phyloP scores from a whole-genome alignment of 2,113 vertebrate species.

The Rhizomys pruinosus region DNA sequence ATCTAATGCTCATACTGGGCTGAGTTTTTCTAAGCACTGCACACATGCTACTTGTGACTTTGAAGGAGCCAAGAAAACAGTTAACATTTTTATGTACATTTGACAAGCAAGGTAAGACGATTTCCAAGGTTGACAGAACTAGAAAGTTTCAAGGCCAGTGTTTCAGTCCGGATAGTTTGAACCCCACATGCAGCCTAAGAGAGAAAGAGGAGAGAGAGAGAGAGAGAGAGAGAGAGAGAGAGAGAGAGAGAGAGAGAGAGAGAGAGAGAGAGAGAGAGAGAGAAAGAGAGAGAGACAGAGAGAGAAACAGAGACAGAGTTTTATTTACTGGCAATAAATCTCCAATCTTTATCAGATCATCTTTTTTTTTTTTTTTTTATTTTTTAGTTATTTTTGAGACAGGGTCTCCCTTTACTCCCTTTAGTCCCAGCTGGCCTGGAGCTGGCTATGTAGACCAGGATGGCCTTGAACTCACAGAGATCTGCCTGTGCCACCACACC shows the following conservation, averaged over 20 bases:
- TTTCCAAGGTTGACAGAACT: not conserved
- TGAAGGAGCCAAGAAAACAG: not conserved
- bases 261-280: not conserved
- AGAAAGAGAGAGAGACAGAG: not conserved
- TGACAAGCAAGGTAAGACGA: not conserved
- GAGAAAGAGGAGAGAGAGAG: not conserved
- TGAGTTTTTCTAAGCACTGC: conserved; percentile 26
- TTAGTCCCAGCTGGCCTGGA: too few relatives aligned
- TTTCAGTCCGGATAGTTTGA: not conserved
- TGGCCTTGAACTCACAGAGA: too few relatives aligned
- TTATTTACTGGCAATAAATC: not conserved
- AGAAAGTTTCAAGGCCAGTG: not conserved
- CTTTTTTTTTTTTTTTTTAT: not conserved
- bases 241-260: not conserved
- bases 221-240: not conserved
- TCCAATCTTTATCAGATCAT: not conserved
- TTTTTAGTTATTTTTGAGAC: too few relatives aligned
- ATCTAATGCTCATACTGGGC: not conserved
- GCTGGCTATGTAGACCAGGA: too few relatives aligned
- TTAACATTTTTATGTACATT: not conserved
- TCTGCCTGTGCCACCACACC: too few relatives aligned
- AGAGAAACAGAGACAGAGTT: too few relatives aligned
- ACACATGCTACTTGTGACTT: not conserved
- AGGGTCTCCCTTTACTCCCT: not conserved
- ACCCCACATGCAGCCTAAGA: not conserved